These are phyloP conservation scores for Drosophila chauvacae DNA, from an alignment of 1,140 invertebrate genomes.

Conservation along the genomic window DNA sequence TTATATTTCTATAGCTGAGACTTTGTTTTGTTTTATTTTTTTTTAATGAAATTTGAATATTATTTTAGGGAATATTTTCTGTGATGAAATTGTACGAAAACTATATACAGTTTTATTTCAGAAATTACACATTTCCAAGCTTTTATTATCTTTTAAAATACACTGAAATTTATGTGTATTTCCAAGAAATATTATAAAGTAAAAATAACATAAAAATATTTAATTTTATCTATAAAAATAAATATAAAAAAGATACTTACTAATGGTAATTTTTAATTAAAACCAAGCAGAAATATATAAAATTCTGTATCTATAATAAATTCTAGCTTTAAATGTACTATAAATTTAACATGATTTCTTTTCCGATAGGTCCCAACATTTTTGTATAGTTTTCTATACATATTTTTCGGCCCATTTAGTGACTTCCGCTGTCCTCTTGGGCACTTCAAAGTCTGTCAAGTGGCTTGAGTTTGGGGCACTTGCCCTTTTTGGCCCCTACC, in stretches of 20 bases:
- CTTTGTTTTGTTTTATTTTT: neutral
- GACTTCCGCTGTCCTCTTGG: conserved; percentile 12
- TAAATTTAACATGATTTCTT: neutral
- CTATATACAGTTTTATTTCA: neutral
- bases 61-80: neutral
- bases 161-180: neutral
- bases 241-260: no score
- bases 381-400: neutral
- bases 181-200: neutral
- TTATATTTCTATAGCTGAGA: neutral
- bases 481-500: conserved; percentile 10
- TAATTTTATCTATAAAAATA: neutral
- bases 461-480: conserved; percentile 35
- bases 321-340: neutral
- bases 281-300: no score
- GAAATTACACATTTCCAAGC: neutral
- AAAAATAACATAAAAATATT: neutral
- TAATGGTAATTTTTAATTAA: no score
- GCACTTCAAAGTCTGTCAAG: conserved; percentile 44
- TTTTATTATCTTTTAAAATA: neutral
- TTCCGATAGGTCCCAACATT: neutral
- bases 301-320: neutral
- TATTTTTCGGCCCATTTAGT: conserved; percentile 12
- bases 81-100: neutral
- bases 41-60: neutral